phyloP scores from a whole-genome alignment of 2,888 invertebrate species.

The Eilema caniola region DNA sequence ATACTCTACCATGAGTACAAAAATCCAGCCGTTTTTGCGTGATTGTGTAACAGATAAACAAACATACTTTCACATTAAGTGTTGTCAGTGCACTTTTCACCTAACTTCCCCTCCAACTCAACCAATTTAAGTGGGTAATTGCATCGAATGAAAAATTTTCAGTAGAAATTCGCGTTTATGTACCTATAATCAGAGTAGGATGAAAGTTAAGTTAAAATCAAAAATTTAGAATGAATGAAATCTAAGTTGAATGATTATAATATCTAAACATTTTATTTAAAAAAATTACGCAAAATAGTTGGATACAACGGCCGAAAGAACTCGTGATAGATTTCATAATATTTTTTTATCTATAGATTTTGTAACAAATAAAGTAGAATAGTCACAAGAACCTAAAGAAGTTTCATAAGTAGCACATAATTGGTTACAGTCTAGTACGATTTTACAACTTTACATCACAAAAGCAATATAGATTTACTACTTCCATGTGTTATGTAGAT shows the following conservation, averaged over 20 bases:
- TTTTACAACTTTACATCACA: slow-evolving; percentile 43
- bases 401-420: slow-evolving; percentile 20
- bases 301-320: background rate
- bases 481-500: slow-evolving; percentile 5
- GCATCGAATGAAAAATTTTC: background rate
- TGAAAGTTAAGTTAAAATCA: background rate
- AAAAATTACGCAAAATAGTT: background rate
- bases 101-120: background rate
- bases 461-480: background rate
- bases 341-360: background rate
- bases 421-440: slow-evolving; percentile 42
- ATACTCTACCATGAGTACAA: too few relatives aligned
- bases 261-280: background rate
- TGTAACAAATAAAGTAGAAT: background rate
- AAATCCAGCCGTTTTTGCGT: background rate
- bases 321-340: background rate
- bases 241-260: background rate
- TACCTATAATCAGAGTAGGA: background rate
- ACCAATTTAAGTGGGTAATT: background rate
- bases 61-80: background rate
- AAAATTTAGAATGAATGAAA: too few relatives aligned
- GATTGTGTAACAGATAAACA: background rate
- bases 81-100: too few relatives aligned
- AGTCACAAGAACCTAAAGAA: background rate
- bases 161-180: background rate